Evolutionary conservation across 2,113 vertebrate genomes (phyloP).

Genomic region (Epinephelus lanceolatus): DNA sequence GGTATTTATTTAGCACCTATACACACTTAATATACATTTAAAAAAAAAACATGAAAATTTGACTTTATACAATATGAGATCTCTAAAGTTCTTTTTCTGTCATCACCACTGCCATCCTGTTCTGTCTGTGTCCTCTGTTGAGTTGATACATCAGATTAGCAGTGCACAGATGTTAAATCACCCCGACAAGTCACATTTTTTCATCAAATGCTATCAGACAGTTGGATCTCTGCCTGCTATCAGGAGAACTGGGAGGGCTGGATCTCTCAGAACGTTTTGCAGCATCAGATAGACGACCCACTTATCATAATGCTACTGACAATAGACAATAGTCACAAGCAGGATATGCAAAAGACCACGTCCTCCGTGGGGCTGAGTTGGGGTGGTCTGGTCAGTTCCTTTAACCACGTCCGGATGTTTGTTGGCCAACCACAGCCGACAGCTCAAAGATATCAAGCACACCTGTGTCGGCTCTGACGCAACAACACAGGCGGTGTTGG

Average conservation of each 20-base stretch:
- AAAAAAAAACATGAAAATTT: no score
- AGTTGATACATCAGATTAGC: slow-evolving; percentile 43
- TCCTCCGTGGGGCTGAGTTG: slow-evolving; percentile 21
- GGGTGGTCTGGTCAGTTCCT: slow-evolving; percentile 50
- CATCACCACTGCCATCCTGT: not conserved
- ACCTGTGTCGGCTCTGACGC: slow-evolving; percentile 60
- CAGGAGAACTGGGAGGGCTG: slow-evolving; percentile 23
- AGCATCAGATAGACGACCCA: slow-evolving; percentile 63
- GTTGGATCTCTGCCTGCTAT: slow-evolving; percentile 46
- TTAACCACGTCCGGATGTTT: slow-evolving; percentile 67
- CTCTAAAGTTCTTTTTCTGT: slow-evolving; percentile 9
- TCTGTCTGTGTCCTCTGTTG: not conserved
- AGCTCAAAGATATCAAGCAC: slow-evolving; percentile 40
- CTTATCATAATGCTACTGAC: slow-evolving; percentile 67
- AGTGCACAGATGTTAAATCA: slow-evolving; percentile 32
- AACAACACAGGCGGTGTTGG: slow-evolving; percentile 17
- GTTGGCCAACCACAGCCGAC: slow-evolving; percentile 46
- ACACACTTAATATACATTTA: no score
- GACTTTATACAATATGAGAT: no score
- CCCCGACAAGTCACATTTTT: slow-evolving; percentile 20
- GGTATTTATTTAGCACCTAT: no score
- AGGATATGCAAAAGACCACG: slow-evolving; percentile 78
- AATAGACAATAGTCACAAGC: slow-evolving; percentile 76
- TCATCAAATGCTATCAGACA: slow-evolving; percentile 45
- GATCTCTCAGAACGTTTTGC: slow-evolving; percentile 51